These are phyloP conservation scores for Leucoraja ocellata DNA, from an alignment of 2,797 vertebrate genomes.

Conservation along the genomic window DNA sequence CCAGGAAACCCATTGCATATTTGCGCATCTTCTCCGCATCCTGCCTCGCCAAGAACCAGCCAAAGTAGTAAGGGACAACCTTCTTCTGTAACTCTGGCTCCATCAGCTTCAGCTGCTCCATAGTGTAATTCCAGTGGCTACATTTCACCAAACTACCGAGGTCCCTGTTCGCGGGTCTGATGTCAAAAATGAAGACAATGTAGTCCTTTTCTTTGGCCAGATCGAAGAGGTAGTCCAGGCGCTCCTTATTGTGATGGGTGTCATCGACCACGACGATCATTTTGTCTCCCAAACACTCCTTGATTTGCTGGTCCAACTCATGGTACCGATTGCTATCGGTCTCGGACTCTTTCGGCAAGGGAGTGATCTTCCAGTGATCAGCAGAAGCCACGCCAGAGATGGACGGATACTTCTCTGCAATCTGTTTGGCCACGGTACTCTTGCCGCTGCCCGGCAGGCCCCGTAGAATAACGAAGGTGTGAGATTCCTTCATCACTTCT, in stretches of 20 bases:
- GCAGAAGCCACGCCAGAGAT: slow-evolving; percentile 65
- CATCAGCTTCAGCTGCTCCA: slow-evolving; percentile 70
- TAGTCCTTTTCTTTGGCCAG: slow-evolving; percentile 69
- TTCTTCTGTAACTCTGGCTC: slow-evolving; percentile 65
- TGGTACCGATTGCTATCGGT: slow-evolving; percentile 56
- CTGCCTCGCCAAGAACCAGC: slow-evolving; percentile 79
- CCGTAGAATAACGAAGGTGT: slow-evolving; percentile 69
- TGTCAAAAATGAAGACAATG: slow-evolving; percentile 67
- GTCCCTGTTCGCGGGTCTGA: slow-evolving; percentile 64
- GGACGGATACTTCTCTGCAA: slow-evolving; percentile 65
- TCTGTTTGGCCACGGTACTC: slow-evolving; percentile 65
- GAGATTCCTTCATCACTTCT: slow-evolving; percentile 62
- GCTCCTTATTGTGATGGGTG: slow-evolving; percentile 74
- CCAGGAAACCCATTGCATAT: slow-evolving; percentile 74
- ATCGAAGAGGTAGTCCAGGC: slow-evolving; percentile 73
- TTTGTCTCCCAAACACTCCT: slow-evolving; percentile 60
- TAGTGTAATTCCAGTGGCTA: slow-evolving; percentile 64
- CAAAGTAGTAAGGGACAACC: slow-evolving; percentile 75
- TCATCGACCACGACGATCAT: slow-evolving; percentile 76
- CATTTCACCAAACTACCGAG: slow-evolving; percentile 63
- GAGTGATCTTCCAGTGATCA: slow-evolving; percentile 60
- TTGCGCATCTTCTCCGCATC: slow-evolving; percentile 69
- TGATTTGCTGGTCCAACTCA: slow-evolving; percentile 69
- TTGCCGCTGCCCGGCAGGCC: slow-evolving; percentile 87
- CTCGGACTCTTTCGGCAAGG: slow-evolving; percentile 51